Base-by-base conservation (phyloP, 2,113 vertebrate species). In the Xiphophorus maculatus region DNA sequence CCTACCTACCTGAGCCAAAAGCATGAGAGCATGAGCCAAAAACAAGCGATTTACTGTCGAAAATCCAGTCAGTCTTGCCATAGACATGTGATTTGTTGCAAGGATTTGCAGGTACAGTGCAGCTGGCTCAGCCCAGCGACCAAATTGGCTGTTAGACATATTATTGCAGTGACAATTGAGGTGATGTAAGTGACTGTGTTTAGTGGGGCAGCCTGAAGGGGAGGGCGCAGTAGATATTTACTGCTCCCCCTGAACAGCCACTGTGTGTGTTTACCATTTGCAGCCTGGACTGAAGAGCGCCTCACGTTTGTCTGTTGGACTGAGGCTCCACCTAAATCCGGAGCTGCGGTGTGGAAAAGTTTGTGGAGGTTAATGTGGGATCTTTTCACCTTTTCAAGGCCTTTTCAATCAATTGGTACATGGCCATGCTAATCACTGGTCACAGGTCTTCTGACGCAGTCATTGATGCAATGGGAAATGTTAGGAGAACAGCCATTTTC, bases 151-250 rank as follows among this genome's bases (percentile, higher is more conserved):
- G 71, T 76, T 42, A 72, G 66, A 77, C 54, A 48, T 71, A 66
- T 74, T 75, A 80, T 73, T 74, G 80, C 65, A 32, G 74, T 88
- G 85, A 86, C 60, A 76, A 87, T 76, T 69, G 85, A 79, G 71
- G 60, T 90, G 92, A 92, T 91, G 89, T 91, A 88, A 92, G 85
- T 54, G 67, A 29, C 85, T 71, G 72, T 87, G 74, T 93, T 93
- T 91, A 93, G 88, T 90, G 1, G 5, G 68, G 66, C 73, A 72
- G 90, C 71, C 71, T 37, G 76, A 85, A 90, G 87, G 76, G 73
- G 84, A 90, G 88, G 79, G 61, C 83, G 77, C 66, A 51, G 64
- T 84, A 81, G 80, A 89, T 90, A 91, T 92, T 92, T 89, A 91
- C 87, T 78, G 89, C 90, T 77, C 73, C 48, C 30, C 78, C 51